Evolutionary conservation across 2,797 vertebrate genomes (phyloP).

Genomic region (Serranus cabrilla): DNA sequence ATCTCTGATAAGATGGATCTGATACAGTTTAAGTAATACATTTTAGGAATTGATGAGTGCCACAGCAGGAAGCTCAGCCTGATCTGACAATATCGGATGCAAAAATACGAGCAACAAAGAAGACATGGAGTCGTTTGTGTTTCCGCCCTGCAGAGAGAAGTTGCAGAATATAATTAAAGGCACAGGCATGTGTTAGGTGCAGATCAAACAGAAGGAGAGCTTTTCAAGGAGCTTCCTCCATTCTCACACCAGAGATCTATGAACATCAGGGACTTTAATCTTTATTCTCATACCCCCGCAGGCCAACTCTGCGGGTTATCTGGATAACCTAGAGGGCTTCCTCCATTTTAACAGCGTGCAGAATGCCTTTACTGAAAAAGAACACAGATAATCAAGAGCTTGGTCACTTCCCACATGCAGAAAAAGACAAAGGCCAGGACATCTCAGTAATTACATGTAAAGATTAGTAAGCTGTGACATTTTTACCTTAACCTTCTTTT

Average conservation of each 20-base stretch:
- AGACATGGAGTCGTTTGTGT: not conserved
- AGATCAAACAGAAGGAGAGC: not conserved
- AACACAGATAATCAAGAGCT: not conserved
- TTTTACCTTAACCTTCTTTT: not conserved
- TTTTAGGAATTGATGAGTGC: not conserved
- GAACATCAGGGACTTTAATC: constrained; percentile 38
- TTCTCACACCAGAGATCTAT: constrained; percentile 21
- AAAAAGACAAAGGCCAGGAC: not conserved
- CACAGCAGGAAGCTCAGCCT: not conserved
- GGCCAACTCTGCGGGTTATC: constrained; percentile 29
- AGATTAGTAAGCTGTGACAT: not conserved
- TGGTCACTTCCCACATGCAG: not conserved
- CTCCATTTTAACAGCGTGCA: constrained; percentile 5
- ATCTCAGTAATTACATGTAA: not conserved
- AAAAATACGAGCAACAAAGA: not conserved
- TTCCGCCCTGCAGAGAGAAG: not conserved
- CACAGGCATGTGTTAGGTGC: not conserved
- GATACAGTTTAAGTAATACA: not conserved
- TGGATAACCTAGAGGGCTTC: constrained; percentile 19
- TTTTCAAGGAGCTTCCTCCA: constrained; percentile 6
- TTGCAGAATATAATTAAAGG: constrained; percentile 16
- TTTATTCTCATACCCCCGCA: constrained; percentile 33
- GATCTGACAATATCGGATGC: not conserved
- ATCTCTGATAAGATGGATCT: not conserved
- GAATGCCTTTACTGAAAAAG: constrained; percentile 6